Conservation (phyloP, 2,797 vertebrate species). For the Triplophysa bombifrons region DNA sequence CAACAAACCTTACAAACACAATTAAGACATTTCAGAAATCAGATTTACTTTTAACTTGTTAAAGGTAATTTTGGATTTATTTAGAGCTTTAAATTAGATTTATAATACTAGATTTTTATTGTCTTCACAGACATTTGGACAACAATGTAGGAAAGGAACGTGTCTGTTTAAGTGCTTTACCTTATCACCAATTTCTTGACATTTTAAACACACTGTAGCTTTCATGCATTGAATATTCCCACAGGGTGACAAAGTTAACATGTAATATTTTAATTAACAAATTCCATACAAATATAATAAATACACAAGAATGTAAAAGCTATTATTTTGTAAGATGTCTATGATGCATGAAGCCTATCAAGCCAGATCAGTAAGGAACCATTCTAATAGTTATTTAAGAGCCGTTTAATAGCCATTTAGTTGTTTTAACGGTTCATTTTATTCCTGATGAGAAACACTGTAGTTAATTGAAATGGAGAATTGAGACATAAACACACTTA, state of each 20-base stretch:
- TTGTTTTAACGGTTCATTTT: neutral
- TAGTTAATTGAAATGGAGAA: neutral
- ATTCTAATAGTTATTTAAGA: neutral
- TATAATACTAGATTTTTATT: neutral
- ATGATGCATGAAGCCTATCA: neutral
- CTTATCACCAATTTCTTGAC: too few species aligned
- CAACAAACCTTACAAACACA: neutral
- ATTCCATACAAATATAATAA: too few species aligned
- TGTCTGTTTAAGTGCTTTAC: too few species aligned
- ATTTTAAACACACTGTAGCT: too few species aligned
- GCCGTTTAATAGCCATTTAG: neutral
- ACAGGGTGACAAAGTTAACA: too few species aligned
- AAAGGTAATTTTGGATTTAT: neutral
- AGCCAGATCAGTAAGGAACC: neutral
- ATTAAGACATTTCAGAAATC: neutral
- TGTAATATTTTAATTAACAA: too few species aligned
- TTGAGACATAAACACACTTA: neutral
- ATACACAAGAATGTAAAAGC: too few species aligned
- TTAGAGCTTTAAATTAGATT: neutral
- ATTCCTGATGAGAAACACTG: neutral
- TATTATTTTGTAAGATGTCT: neutral
- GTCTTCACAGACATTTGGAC: neutral
- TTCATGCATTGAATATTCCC: too few species aligned
- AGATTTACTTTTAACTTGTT: neutral
- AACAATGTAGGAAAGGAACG: neutral